phyloP scores from a whole-genome alignment of 2,113 vertebrate genomes.

The Phalacrocorax pelagicus region DNA sequence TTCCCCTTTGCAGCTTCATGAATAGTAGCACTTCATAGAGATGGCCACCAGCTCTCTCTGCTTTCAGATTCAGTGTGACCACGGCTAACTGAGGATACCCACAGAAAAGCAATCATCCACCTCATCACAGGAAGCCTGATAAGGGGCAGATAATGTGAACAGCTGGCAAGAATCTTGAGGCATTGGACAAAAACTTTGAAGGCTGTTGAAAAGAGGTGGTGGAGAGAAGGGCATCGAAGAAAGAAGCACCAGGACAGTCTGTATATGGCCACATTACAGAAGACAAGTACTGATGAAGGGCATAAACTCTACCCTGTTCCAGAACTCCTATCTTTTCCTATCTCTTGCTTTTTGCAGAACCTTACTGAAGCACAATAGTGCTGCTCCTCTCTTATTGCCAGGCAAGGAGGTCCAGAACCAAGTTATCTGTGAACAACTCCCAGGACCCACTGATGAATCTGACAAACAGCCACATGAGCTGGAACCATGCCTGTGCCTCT shows the following conservation, averaged over 20 bases:
- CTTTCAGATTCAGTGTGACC: not conserved
- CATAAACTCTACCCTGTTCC: not conserved
- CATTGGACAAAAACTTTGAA: not conserved
- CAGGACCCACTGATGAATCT: not conserved
- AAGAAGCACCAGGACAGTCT: accelerated
- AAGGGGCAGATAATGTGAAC: not conserved
- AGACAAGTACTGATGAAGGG: not conserved
- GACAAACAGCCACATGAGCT: not conserved
- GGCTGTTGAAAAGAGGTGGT: not conserved
- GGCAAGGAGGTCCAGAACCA: not conserved
- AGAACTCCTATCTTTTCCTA: not conserved
- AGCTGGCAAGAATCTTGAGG: not conserved
- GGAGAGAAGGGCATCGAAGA: not conserved
- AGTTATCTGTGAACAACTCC: not conserved
- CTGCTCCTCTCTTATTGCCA: not conserved
- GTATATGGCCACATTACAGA: not conserved
- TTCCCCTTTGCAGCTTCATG: not conserved
- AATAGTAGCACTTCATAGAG: not conserved
- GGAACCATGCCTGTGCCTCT: not conserved
- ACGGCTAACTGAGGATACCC: not conserved
- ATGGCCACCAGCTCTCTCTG: not conserved
- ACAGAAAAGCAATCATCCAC: not conserved
- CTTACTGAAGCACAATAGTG: not conserved
- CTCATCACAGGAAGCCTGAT: not conserved
- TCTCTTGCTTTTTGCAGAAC: not conserved